Base-by-base conservation (phyloP, 2,888 invertebrate species). In the Drosophila tanythrix region DNA sequence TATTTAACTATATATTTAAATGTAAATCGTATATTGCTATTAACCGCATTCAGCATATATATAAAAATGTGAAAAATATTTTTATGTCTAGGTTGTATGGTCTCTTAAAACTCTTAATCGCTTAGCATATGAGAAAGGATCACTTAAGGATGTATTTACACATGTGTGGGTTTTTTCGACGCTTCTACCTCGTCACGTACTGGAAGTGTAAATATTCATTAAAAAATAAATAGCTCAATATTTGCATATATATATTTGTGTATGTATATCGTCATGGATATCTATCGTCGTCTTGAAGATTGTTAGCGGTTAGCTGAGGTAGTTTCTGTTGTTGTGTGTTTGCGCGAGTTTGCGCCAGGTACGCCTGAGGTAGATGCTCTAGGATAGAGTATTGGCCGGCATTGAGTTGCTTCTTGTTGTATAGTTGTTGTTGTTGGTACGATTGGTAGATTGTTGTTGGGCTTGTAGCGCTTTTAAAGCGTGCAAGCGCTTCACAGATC, bases 51-150 rank as follows among this genome's bases (percentile, higher is more conserved):
- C 74, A 68, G 89, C 77, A 70, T 89, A 79, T 71, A 25, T 36
- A 55, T 53, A 81, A 81, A 84, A 79, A 81, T 75, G 69, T 77
- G 76, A 77, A 80, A 89, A 89, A 81, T 78, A 67, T 50, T 46
- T 57, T 43, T 74, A 61, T 38, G 18, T 58, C 65, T 72, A 74
- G 38, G 52, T 70, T 74, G 76, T 79, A 63, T 68, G 68, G 68
- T 88, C 70, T 75, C 80, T 80, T 88, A 80, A 68, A 71, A 71
- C 71, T 88, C 83, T 89, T 87, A 90, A 76, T 80, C 87, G 90
- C 90, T 89, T 88, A 88, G 89, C 88, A 87, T 89, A 90, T 75
- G 77, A 83, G 83, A 76, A 88, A 88, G 90, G 90, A 88, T 88
- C 88, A 88, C 88, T 90, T 88, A 76, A 81, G 90, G 87, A 82